Evolutionary conservation across 1,140 invertebrate genomes (phyloP).

Genomic region (Drosophila micromelanica): DNA sequence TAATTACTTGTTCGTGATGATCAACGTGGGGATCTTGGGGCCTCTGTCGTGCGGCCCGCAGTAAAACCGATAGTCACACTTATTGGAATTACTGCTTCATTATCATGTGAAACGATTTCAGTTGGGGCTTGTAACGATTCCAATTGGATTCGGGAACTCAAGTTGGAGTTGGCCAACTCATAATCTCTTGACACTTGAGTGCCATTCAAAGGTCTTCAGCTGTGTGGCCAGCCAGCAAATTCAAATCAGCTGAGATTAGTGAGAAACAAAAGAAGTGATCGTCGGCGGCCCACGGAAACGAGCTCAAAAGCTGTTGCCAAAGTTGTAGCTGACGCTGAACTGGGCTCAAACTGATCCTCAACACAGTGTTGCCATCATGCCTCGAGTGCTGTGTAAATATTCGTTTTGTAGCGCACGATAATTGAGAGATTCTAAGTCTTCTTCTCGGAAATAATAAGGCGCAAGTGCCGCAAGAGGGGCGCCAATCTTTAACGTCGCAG

Average conservation of each 20-base stretch:
- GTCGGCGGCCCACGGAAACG: constrained; percentile 39
- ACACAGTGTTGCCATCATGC: constrained; percentile 64
- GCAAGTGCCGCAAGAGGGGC: constrained; percentile 20
- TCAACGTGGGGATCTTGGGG: constrained; percentile 18
- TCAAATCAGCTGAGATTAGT: constrained; percentile 67
- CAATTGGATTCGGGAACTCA: background rate
- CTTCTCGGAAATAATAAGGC: constrained; percentile 40
- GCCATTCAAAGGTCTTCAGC: constrained; percentile 49
- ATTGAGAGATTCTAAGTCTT: constrained; percentile 59
- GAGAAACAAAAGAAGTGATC: constrained; percentile 62
- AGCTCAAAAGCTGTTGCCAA: constrained; percentile 25
- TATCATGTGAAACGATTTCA: constrained; percentile 68
- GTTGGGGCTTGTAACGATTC: constrained; percentile 13
- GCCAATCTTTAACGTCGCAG: constrained; percentile 12
- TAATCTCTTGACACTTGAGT: constrained; percentile 56
- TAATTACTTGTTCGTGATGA: constrained; percentile 79
- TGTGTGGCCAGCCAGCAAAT: constrained; percentile 37
- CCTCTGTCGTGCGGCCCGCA: constrained; percentile 50
- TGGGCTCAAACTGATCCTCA: constrained; percentile 12
- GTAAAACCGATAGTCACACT: constrained; percentile 81
- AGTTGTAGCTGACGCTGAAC: constrained; percentile 1
- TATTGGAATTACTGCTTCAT: constrained; percentile 83
- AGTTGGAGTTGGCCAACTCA: constrained; percentile 49
- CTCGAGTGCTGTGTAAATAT: constrained; percentile 77
- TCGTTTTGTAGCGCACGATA: constrained; percentile 52